Evolutionary conservation across 2,113 vertebrate genomes (phyloP).

Genomic region (Burhinus bistriatus): DNA sequence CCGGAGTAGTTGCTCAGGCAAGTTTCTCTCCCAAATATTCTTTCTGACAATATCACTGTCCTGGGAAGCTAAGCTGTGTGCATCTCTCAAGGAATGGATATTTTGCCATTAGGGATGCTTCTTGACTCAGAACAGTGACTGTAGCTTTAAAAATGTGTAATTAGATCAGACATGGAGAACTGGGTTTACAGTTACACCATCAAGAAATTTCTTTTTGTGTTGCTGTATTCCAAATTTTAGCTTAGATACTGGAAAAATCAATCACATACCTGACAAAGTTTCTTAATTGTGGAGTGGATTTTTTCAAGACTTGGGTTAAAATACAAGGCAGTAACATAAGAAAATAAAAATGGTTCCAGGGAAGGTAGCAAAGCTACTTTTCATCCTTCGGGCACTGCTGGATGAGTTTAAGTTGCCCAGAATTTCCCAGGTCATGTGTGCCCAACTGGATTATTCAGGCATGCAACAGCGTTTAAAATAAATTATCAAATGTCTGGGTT

Average conservation of each 20-base stretch:
- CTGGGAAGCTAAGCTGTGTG: background rate
- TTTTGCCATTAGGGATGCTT: background rate
- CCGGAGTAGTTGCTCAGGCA: background rate
- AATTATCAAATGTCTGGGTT: background rate
- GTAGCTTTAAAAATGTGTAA: background rate
- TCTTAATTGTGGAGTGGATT: background rate
- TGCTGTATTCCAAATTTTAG: background rate
- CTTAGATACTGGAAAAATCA: background rate
- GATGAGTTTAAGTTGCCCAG: background rate
- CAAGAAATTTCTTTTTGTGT: background rate
- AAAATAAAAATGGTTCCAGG: background rate
- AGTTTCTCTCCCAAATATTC: background rate
- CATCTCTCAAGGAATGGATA: background rate
- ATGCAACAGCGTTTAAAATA: background rate
- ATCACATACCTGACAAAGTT: fast-evolving
- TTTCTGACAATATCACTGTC: fast-evolving
- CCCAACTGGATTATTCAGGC: background rate
- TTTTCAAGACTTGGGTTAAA: background rate
- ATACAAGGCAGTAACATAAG: background rate
- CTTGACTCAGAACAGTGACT: background rate
- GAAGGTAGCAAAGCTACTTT: background rate
- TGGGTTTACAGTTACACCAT: background rate
- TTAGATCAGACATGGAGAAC: background rate
- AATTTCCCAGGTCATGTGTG: background rate
- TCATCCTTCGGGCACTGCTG: background rate